A percentile compares a stretch with the other conserved stretches of the same genome.
Evolutionary conservation across 35 echinoderm and acorn worm genomes (phyloP).

Genomic region (Ophiothrix spiculata): DNA sequence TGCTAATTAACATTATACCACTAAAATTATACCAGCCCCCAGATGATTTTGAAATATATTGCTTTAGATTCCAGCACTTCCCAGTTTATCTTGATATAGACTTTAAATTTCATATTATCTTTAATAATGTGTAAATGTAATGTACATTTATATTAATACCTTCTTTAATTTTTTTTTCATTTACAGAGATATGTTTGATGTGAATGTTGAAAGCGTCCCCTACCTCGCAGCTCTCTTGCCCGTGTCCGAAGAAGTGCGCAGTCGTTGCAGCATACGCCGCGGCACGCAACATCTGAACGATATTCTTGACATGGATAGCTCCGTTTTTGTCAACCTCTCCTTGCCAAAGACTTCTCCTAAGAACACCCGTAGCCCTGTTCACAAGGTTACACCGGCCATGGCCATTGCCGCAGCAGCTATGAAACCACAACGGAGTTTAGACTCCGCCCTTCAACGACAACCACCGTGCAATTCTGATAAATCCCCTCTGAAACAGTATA

Average conservation of each 20-base stretch:
- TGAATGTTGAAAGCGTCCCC: slow-evolving; percentile 87
- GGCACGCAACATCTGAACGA: slow-evolving; percentile 75
- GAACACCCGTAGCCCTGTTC: slow-evolving; percentile 62
- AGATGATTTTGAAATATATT: too few species aligned
- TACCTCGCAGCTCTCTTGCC: slow-evolving; percentile 89
- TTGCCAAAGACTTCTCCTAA: slow-evolving; percentile 74
- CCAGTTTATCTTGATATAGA: too few species aligned
- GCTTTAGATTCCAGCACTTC: too few species aligned
- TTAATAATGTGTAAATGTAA: too few species aligned
- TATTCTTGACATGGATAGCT: slow-evolving; percentile 70
- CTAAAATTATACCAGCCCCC: too few species aligned
- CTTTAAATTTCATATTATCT: too few species aligned
- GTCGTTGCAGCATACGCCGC: slow-evolving; percentile 89
- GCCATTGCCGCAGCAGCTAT: slow-evolving; percentile 35
- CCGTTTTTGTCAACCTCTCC: slow-evolving; percentile 61
- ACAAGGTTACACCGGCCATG: slow-evolving; percentile 31
- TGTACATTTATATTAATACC: neutral
- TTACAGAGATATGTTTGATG: slow-evolving; percentile 97
- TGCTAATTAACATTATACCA: too few species aligned
- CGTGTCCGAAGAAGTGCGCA: slow-evolving; percentile 91
- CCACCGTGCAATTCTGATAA: slow-evolving; percentile 55
- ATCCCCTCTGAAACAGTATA: slow-evolving; percentile 77
- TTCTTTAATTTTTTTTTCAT: neutral
- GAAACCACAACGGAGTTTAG: slow-evolving; percentile 87
- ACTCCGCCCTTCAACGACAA: slow-evolving; percentile 79